Conservation (phyloP, 2,888 invertebrate genomes). For the Athetis lepigone region DNA sequence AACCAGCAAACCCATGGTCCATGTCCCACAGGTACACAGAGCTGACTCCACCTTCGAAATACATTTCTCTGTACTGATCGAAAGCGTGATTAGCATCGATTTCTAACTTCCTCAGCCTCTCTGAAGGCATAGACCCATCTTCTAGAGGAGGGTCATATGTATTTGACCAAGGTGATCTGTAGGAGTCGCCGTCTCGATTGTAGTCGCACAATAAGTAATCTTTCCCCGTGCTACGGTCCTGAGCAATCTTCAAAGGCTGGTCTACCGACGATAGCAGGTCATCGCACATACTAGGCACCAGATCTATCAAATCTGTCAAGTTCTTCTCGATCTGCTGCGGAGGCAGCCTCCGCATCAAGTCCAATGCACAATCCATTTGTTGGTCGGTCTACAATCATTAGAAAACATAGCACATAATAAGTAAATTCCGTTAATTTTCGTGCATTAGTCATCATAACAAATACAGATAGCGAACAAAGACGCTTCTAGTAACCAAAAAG, state of each 20-base stretch:
- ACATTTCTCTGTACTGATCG: constrained; percentile 99
- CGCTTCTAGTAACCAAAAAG: constrained; percentile 28
- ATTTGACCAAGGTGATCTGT: constrained; percentile 99
- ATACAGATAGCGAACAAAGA: constrained; percentile 60
- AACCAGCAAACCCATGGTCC: constrained; percentile 99
- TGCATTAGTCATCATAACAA: constrained; percentile 89
- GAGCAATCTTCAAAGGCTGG: constrained; percentile 99
- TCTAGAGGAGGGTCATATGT: constrained; percentile 99
- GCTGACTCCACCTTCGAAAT: constrained; percentile 99
- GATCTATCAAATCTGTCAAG: constrained; percentile 98
- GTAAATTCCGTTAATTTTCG: constrained; percentile 68
- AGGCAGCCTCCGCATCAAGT: constrained; percentile 99
- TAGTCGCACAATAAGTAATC: constrained; percentile 99
- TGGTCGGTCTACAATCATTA: constrained; percentile 94
- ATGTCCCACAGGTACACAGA: constrained; percentile 99
- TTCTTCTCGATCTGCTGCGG: constrained; percentile 99
- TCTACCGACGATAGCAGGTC: constrained; percentile 99
- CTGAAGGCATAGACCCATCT: constrained; percentile 99
- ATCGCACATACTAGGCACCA: constrained; percentile 98
- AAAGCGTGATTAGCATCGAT: constrained; percentile 99
- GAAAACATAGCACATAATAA: constrained; percentile 65
- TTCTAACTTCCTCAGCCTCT: constrained; percentile 98
- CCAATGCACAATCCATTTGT: constrained; percentile 99
- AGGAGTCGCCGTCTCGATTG: constrained; percentile 99
- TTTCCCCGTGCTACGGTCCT: constrained; percentile 98